Conservation (phyloP, 2,113 vertebrate genomes). For the Rhagologus leucostigma region DNA sequence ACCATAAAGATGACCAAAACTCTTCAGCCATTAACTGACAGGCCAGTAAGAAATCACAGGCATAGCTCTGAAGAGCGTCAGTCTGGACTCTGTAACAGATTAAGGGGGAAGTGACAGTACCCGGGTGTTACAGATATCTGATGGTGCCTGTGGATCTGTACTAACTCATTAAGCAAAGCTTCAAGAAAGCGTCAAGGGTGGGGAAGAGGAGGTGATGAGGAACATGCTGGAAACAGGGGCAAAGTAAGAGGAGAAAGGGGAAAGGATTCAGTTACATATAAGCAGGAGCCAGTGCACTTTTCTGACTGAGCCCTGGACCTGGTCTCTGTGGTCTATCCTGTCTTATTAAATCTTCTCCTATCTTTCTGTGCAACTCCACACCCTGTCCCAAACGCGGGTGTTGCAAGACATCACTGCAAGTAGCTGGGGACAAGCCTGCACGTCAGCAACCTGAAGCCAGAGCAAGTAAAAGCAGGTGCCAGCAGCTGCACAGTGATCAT, state of each 20-base stretch:
- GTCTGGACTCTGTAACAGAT: neutral
- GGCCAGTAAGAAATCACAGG: neutral
- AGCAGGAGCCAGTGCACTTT: neutral
- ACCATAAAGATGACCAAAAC: neutral
- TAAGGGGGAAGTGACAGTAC: neutral
- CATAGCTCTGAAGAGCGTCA: neutral
- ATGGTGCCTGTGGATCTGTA: accelerated
- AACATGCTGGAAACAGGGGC: neutral
- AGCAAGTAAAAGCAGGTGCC: neutral
- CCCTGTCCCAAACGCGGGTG: neutral
- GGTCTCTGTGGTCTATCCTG: accelerated
- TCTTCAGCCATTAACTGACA: neutral
- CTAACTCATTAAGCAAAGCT: neutral
- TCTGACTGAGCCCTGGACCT: neutral
- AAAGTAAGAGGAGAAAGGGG: neutral
- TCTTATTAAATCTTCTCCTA: neutral
- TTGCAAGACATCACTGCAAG: neutral
- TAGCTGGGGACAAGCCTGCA: neutral
- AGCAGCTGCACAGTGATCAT: accelerated
- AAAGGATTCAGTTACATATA: neutral
- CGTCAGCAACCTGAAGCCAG: neutral
- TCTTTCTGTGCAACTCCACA: neutral
- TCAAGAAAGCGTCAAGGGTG: neutral
- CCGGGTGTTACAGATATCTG: accelerated
- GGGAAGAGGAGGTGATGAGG: neutral